These are phyloP conservation scores for Clytia hemisphaerica DNA, from an alignment of 30 jellyfish, hydroid and myxozoan species.

Conservation along the genomic window DNA sequence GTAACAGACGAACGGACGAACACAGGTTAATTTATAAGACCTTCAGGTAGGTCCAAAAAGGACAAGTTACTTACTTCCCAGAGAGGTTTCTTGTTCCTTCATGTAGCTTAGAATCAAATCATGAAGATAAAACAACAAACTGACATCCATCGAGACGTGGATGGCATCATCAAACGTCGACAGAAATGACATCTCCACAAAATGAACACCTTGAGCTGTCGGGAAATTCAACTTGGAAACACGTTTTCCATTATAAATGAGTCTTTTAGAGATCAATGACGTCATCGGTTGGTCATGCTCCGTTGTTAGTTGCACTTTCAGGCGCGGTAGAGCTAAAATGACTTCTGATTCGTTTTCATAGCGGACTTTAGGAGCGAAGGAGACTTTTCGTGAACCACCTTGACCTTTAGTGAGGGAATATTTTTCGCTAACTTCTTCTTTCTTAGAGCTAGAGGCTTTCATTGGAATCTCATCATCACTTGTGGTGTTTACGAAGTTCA, in stretches of 20 bases:
- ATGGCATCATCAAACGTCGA: constrained; percentile 75
- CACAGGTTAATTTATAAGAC: too few species aligned
- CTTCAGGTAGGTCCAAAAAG: too few species aligned
- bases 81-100: constrained; percentile 82
- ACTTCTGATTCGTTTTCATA: constrained; percentile 93
- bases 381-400: constrained; percentile 66
- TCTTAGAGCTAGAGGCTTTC: constrained; percentile 36
- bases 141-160: constrained; percentile 90
- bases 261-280: constrained; percentile 26
- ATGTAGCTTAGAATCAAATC: constrained; percentile 78
- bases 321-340: constrained; percentile 78
- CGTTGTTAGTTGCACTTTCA: constrained; percentile 56
- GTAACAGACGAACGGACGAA: too few species aligned
- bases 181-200: constrained; percentile 61
- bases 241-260: constrained; percentile 11
- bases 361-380: constrained; percentile 94
- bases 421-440: constrained; percentile 25
- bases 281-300: constrained; percentile 98
- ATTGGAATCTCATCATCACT: constrained; percentile 50
- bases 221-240: neutral
- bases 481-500: constrained; percentile 64
- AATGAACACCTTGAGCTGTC: constrained; percentile 70
- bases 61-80: neutral
- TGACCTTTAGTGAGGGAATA: constrained; percentile 38
- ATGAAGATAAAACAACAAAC: constrained; percentile 79